Evolutionary conservation across 2,113 vertebrate species (phyloP), one percentile per base, ranked within the genome.

Genomic region (Peromyscus maniculatus): DNA sequence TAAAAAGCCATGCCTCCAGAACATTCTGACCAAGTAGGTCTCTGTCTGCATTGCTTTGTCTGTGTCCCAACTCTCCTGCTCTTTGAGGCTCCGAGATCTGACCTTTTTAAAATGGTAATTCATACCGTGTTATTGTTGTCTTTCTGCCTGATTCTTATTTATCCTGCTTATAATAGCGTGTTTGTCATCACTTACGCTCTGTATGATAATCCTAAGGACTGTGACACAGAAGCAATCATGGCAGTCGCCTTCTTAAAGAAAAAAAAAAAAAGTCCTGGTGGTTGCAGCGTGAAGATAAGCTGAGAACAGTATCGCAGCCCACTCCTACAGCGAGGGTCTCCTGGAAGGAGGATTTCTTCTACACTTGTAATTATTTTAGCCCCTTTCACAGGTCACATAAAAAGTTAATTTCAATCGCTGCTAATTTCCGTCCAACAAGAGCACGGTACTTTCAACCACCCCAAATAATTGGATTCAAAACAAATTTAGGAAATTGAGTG

Each of bases 391-490:
- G 98, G 98, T 98, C 98, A 98, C 97, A 49, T 97, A 97, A 97
- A 97, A 98, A 97, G 98, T 95, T 97, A 98, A 97, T 98, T 98
- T 98, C 84, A 98, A 93, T 96, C 91, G 98, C 96, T 97, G 98
- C 98, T 98, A 62, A 96, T 98, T 98, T 98, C 97, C 98, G 91
- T 97, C 98, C 93, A 98, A 97, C 97, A 88, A 88, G 97, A 98
- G 88, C 74, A 59, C 15, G 4, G 97, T 96, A 79, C 97, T 98
- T 98, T 93, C 98, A 98, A 98, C 97, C 97, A 95, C 98, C 91
- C 97, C 96, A 98, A 98, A 98, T 98, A 98, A 98, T 98, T 98
- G 98, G 97, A 98, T 97, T 97, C 98, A 95, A 98, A 98, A 97
- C 98, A 98, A 98, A 98, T 98, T 98, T 97, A 96, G 98, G 98